phyloP scores from a whole-genome alignment of 64 coral and sea anemone genomes.

The Stichodactyla mertensii region DNA sequence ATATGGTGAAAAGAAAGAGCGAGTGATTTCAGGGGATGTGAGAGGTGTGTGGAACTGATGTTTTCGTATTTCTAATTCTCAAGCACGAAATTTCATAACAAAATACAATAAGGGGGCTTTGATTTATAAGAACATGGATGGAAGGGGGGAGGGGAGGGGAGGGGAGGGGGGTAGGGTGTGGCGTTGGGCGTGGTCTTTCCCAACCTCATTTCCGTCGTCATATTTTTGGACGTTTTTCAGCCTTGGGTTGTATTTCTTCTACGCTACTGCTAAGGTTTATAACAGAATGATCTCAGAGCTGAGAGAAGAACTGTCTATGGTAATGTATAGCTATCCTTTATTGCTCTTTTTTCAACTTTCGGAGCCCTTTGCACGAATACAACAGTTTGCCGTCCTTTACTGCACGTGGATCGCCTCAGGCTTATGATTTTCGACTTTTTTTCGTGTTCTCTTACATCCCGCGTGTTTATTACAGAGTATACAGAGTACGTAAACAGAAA shows the following conservation, averaged over 20 bases:
- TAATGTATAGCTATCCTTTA: slow-evolving; percentile 3
- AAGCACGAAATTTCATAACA: too few species aligned
- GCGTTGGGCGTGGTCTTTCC: neutral
- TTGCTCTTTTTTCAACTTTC: neutral
- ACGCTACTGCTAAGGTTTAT: slow-evolving; percentile 81
- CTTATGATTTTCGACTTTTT: too few species aligned
- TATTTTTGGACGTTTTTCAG: slow-evolving; percentile 24
- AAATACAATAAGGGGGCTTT: too few species aligned
- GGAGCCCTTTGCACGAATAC: too few species aligned
- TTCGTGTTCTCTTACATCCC: too few species aligned
- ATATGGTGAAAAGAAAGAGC: neutral
- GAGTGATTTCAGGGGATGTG: too few species aligned
- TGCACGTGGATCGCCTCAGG: too few species aligned
- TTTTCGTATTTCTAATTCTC: too few species aligned
- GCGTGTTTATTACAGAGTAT: too few species aligned
- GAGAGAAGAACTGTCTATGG: slow-evolving; percentile 66
- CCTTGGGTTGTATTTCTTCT: slow-evolving; percentile 86
- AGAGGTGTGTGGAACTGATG: neutral
- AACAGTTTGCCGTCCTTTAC: too few species aligned
- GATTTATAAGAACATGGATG: too few species aligned
- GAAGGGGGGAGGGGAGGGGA: neutral
- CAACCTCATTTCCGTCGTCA: neutral
- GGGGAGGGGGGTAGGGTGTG: neutral
- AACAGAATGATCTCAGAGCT: slow-evolving; percentile 64
- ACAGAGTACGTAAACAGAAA: too few species aligned